Conservation (phyloP, 2,888 invertebrate genomes). For the Tenodera sinensis region DNA sequence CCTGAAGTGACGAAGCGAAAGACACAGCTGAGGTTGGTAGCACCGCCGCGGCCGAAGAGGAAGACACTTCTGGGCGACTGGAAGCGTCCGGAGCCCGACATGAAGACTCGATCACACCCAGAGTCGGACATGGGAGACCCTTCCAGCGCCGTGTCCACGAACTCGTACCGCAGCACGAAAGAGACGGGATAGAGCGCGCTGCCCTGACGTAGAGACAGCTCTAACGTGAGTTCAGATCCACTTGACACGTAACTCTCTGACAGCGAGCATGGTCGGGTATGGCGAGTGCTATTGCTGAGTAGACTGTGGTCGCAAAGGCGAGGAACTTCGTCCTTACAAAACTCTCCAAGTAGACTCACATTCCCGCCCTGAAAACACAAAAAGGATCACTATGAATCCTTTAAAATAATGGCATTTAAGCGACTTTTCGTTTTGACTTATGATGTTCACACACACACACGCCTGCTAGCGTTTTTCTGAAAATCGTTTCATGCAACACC, state of each 20-base stretch:
- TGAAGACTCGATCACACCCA: slow-evolving; percentile 56
- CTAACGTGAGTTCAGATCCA: slow-evolving; percentile 69
- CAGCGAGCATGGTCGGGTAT: slow-evolving; percentile 64
- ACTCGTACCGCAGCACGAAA: slow-evolving; percentile 77
- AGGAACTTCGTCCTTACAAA: slow-evolving; percentile 73
- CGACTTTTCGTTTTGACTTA: no score
- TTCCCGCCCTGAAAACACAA: slow-evolving; percentile 36
- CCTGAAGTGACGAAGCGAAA: slow-evolving; percentile 60
- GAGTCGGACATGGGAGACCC: slow-evolving; percentile 57
- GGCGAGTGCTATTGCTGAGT: slow-evolving; percentile 66
- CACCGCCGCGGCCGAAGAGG: slow-evolving; percentile 77
- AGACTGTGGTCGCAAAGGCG: slow-evolving; percentile 71
- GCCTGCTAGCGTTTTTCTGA: no score
- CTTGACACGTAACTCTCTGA: slow-evolving; percentile 75
- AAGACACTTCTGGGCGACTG: slow-evolving; percentile 77
- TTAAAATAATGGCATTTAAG: no score
- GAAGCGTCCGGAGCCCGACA: slow-evolving; percentile 53
- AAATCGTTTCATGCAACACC: no score
- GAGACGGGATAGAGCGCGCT: slow-evolving; percentile 74
- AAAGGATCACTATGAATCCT: no score
- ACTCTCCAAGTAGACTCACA: slow-evolving; percentile 65
- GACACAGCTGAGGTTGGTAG: slow-evolving; percentile 69
- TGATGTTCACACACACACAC: no score
- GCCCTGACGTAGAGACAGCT: slow-evolving; percentile 73
- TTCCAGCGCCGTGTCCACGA: slow-evolving; percentile 70